These are phyloP conservation scores for Anhinga anhinga DNA, from an alignment of 2,113 vertebrate genomes.

Conservation along the genomic window DNA sequence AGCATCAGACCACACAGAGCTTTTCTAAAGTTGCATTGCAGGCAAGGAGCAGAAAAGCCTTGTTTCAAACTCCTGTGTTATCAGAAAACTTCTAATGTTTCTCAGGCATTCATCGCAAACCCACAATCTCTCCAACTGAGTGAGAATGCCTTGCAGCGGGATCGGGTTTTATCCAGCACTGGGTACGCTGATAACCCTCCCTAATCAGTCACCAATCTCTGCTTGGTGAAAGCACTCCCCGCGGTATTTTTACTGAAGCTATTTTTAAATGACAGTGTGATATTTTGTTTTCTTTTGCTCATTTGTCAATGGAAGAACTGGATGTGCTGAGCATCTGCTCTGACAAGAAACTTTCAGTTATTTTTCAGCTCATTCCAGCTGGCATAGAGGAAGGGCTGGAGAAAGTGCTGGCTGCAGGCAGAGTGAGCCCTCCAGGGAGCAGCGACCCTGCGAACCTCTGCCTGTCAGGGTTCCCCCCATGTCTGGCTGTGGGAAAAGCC, in stretches of 20 bases:
- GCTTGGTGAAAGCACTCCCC: background rate
- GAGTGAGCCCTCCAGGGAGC: background rate
- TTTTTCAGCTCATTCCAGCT: conserved; percentile 20
- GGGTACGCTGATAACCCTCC: background rate
- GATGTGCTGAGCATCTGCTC: background rate
- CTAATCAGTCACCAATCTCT: background rate
- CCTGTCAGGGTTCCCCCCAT: background rate
- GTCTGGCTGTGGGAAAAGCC: background rate
- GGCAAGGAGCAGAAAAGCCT: background rate
- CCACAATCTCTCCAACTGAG: background rate
- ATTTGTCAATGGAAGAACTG: conserved; percentile 19
- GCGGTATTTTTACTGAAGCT: background rate
- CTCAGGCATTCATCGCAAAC: background rate
- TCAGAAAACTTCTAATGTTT: conserved; percentile 24
- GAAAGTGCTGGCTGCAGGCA: background rate
- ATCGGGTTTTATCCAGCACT: conserved; percentile 12
- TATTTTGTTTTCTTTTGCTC: conserved; percentile 13
- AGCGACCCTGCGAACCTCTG: background rate
- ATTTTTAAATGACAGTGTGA: conserved; percentile 41
- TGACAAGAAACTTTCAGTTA: conserved; percentile 29
- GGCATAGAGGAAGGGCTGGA: conserved; percentile 4
- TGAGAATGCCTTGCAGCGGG: background rate
- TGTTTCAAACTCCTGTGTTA: background rate
- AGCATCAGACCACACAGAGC: background rate
- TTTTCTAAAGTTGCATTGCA: background rate